Evolutionary conservation across 2,113 vertebrate genomes (phyloP).

Genomic region (Cephalophus harveyi): DNA sequence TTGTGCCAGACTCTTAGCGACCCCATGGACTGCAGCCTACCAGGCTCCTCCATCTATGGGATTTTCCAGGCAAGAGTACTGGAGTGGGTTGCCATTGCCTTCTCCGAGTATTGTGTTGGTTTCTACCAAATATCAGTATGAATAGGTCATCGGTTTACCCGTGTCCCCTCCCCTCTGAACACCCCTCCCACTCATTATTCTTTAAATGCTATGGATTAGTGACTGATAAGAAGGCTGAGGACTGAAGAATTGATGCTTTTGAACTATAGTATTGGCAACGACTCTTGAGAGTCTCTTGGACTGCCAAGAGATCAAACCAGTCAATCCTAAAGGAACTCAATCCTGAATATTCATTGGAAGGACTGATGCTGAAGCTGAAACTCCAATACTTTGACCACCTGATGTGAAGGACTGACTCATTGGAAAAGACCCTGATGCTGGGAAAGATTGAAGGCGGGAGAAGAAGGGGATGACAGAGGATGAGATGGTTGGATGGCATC

Average conservation of each 20-base stretch:
- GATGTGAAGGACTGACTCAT: background rate
- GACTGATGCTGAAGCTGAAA: background rate
- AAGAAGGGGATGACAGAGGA: background rate
- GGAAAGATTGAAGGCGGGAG: background rate
- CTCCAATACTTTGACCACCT: background rate
- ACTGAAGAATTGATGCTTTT: background rate
- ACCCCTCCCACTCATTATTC: background rate
- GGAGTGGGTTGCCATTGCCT: too few relatives aligned
- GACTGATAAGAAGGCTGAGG: background rate
- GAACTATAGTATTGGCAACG: background rate
- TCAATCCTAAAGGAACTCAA: background rate
- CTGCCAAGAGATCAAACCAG: background rate
- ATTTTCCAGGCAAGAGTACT: too few relatives aligned
- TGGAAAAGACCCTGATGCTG: background rate
- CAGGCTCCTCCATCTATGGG: too few relatives aligned
- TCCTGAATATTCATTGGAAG: background rate
- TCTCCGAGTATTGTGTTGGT: background rate
- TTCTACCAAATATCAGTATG: background rate
- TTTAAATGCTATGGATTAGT: background rate
- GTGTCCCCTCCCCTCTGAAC: background rate
- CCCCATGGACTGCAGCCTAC: too few relatives aligned
- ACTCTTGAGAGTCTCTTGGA: background rate
- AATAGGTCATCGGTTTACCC: background rate
- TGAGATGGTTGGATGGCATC: background rate
- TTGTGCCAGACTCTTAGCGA: too few relatives aligned